Evolutionary conservation across 2,113 vertebrate genomes (phyloP).

Genomic region (Paramisgurnus dabryanus): DNA sequence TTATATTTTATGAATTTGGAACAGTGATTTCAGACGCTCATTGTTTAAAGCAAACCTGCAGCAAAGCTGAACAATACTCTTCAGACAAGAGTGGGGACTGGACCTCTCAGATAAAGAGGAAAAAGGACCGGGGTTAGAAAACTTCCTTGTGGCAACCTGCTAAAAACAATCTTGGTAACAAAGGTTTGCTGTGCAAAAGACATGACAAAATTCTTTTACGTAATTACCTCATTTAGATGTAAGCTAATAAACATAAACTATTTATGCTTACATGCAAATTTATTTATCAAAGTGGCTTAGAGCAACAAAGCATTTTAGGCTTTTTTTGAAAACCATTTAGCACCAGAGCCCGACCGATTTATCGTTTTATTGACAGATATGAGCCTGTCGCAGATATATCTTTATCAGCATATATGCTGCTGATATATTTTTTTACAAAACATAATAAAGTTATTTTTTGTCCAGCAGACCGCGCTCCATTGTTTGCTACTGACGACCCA

Average conservation of each 20-base stretch:
- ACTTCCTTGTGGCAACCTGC: conserved; percentile 32
- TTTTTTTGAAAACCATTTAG: background rate
- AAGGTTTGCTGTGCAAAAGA: background rate
- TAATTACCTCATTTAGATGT: background rate
- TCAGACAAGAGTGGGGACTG: conserved; percentile 65
- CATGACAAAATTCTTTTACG: background rate
- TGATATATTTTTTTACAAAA: too few species aligned
- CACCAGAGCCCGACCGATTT: too few species aligned
- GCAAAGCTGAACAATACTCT: conserved; percentile 62
- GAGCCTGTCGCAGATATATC: too few species aligned
- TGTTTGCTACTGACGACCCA: too few species aligned
- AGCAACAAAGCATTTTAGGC: background rate
- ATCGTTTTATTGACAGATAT: too few species aligned
- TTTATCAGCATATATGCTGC: too few species aligned
- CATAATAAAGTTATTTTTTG: too few species aligned
- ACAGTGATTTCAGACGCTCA: conserved; percentile 22
- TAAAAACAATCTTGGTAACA: background rate
- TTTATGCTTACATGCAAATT: background rate
- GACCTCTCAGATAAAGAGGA: conserved; percentile 69
- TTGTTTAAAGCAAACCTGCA: conserved; percentile 59
- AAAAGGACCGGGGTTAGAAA: background rate
- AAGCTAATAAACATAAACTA: background rate
- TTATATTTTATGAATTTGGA: conserved; percentile 45
- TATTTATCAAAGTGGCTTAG: background rate
- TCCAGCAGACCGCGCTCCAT: too few species aligned